A percentile compares a stretch with the other conserved stretches of the same genome.
These are phyloP conservation scores for Pangasius djambal DNA, from an alignment of 2,797 vertebrate genomes.

Conservation along the genomic window DNA sequence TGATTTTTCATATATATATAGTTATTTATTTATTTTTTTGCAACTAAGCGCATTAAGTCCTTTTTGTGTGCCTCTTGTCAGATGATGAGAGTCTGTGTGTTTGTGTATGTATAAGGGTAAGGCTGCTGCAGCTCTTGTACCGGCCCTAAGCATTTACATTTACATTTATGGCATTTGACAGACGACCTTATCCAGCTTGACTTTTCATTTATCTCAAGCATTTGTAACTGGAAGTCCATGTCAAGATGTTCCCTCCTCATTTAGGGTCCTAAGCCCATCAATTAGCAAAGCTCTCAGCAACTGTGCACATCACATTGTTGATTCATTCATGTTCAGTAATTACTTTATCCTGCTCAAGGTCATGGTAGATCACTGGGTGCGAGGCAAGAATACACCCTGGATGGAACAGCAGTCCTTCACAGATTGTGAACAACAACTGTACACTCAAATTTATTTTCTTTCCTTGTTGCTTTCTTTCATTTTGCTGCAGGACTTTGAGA, in stretches of 20 bases:
- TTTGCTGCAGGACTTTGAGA: slow-evolving; percentile 68
- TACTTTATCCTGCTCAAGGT: background rate
- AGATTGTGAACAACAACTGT: background rate
- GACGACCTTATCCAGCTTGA: background rate
- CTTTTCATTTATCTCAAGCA: background rate
- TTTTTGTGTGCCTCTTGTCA: background rate
- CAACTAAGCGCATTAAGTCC: background rate
- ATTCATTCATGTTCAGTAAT: background rate
- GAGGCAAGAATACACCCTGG: background rate
- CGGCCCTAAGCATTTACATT: background rate
- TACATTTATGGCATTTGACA: background rate
- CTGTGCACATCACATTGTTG: background rate
- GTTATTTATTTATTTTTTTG: background rate
- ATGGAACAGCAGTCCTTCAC: background rate
- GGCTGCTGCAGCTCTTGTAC: background rate
- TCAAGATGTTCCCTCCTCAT: background rate
- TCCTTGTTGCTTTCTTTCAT: slow-evolving; percentile 25
- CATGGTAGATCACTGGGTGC: too few relatives aligned
- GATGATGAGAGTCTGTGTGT: background rate
- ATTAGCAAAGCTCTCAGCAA: background rate
- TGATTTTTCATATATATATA: too few relatives aligned
- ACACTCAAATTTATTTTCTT: background rate
- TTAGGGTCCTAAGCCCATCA: background rate
- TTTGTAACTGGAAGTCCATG: background rate
- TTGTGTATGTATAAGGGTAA: background rate